Percentiles rank a stretch among this genome's conserved stretches.
phyloP scores from a whole-genome alignment of 2,113 vertebrate species.

The Alligator sinensis region DNA sequence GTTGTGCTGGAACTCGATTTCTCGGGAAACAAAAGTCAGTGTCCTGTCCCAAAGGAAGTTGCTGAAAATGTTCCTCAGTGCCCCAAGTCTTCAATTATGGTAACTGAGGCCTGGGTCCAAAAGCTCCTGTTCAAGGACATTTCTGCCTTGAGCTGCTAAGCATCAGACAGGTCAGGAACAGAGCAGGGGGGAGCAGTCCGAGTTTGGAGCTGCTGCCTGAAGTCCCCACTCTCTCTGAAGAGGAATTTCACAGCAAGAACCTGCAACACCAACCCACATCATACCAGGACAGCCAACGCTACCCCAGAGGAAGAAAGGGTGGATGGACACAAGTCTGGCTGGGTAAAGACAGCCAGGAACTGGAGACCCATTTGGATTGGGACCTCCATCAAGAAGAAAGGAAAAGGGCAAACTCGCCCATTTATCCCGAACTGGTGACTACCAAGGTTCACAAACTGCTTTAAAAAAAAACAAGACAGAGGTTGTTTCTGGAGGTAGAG shows the following conservation, averaged over 20 bases:
- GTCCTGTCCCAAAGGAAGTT: background rate
- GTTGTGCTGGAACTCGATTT: background rate
- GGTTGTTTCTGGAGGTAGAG: background rate
- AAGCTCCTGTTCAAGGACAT: background rate
- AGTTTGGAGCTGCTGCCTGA: background rate
- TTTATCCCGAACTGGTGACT: background rate
- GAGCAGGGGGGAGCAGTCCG: background rate
- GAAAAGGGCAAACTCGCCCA: background rate
- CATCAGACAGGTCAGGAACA: background rate
- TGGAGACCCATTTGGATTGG: background rate
- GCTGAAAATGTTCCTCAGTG: background rate
- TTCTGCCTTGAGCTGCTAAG: background rate
- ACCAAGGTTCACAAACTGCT: background rate
- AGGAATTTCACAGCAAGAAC: background rate
- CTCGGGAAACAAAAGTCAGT: no score
- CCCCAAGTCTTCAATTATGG: background rate
- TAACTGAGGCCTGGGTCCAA: background rate
- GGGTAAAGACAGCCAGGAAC: background rate
- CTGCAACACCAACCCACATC: background rate
- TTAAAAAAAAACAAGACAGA: background rate
- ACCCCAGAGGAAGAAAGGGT: background rate
- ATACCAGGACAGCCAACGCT: background rate
- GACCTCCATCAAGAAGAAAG: background rate
- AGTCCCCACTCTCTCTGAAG: background rate
- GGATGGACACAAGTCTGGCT: background rate